Percentiles rank a stretch among this genome's conserved stretches.
These are phyloP conservation scores for Lycaon pictus DNA, from an alignment of 2,113 vertebrate species.

Conservation along the genomic window DNA sequence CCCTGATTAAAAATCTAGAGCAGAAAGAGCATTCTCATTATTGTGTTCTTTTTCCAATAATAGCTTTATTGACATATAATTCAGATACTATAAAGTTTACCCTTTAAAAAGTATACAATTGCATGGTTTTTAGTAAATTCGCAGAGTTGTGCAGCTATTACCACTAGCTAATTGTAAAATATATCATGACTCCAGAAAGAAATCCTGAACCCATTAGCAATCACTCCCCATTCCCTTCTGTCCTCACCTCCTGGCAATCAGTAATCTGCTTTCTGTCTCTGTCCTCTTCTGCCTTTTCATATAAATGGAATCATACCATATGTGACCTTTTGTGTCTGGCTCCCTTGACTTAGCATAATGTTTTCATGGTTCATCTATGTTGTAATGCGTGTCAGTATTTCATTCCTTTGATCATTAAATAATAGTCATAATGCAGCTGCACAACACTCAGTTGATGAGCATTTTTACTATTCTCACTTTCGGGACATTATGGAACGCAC, in stretches of 20 bases:
- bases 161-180: neutral
- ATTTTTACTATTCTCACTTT: neutral
- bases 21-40: neutral
- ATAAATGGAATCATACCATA: neutral
- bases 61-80: neutral
- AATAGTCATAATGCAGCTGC: neutral
- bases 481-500: neutral
- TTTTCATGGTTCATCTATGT: neutral
- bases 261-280: neutral
- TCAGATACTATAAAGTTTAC: neutral
- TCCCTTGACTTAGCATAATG: neutral
- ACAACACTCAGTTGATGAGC: neutral
- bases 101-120: neutral
- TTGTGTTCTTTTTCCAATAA: conserved; percentile 33
- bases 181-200: neutral
- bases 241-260: neutral
- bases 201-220: neutral
- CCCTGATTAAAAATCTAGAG: conserved; percentile 30
- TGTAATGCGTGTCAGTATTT: neutral
- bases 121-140: neutral
- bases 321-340: neutral
- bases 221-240: neutral
- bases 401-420: conserved; percentile 20
- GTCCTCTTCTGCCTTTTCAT: neutral
- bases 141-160: neutral